A percentile compares a stretch with the other conserved stretches of the same genome.
Evolutionary conservation across 2,888 invertebrate genomes (phyloP).

Genomic region (Ganaspis brasiliensis): DNA sequence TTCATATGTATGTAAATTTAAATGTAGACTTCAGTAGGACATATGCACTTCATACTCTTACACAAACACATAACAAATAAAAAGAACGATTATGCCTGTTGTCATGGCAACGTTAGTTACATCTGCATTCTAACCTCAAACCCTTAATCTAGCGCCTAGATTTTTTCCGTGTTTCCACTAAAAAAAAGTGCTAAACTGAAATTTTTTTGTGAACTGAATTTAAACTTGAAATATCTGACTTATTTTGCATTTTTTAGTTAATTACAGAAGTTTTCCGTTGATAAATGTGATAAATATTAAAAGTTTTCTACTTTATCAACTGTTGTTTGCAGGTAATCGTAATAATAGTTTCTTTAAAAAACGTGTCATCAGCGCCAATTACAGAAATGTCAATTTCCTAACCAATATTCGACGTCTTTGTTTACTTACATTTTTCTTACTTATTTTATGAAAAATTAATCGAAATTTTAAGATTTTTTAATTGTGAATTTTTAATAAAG

Average conservation of each 20-base stretch:
- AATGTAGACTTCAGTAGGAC: slow-evolving; percentile 5
- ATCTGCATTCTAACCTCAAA: not conserved
- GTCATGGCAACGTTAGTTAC: not conserved
- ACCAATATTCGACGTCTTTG: slow-evolving; percentile 11
- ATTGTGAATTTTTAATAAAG: not conserved
- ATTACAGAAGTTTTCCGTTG: too few species aligned
- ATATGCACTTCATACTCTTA: too few species aligned
- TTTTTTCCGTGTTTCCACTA: too few species aligned
- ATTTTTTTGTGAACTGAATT: too few species aligned
- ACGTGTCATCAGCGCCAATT: not conserved
- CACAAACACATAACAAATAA: not conserved
- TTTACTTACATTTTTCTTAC: not conserved
- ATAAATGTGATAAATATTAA: too few species aligned
- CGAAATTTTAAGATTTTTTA: not conserved
- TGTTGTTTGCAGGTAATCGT: not conserved
- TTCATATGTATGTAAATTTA: slow-evolving; percentile 22
- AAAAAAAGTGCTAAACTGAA: too few species aligned
- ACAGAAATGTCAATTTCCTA: too few species aligned
- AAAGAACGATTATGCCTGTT: not conserved
- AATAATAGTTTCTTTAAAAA: not conserved
- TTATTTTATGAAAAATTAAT: not conserved
- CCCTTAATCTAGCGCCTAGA: not conserved
- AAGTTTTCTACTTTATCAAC: not conserved
- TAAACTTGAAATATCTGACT: too few species aligned
- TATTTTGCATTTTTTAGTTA: too few species aligned